phyloP scores from a whole-genome alignment of 2,888 invertebrate genomes.

The Ecliptopera silaceata region DNA sequence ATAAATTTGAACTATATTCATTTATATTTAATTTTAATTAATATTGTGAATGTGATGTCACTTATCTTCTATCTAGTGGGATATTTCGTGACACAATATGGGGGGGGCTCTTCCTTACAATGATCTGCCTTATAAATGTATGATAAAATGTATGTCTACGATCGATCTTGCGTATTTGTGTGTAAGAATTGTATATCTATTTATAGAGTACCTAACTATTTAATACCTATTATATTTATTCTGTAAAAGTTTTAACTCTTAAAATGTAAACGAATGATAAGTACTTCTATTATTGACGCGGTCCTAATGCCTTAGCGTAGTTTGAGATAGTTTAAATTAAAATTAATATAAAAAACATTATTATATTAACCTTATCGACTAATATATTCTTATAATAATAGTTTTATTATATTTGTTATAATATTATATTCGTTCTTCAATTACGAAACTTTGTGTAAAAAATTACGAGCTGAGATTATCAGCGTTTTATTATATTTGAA shows the following conservation, averaged over 20 bases:
- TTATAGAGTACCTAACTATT: constrained; percentile 31
- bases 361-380: constrained; percentile 15
- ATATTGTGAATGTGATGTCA: too few species aligned
- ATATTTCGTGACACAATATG: constrained; percentile 42
- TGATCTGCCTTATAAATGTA: constrained; percentile 81
- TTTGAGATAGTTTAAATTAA: constrained; percentile 12
- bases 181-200: constrained; percentile 45
- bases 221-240: constrained; percentile 44
- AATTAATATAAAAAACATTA: constrained; percentile 3
- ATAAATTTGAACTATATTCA: too few species aligned
- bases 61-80: not conserved
- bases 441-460: constrained; percentile 3
- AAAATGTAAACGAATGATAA: constrained; percentile 34
- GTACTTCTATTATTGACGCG: constrained; percentile 55
- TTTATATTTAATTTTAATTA: too few species aligned
- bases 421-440: constrained; percentile 1
- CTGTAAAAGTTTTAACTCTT: constrained; percentile 43
- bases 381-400: constrained; percentile 19
- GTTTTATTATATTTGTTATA: constrained; percentile 7
- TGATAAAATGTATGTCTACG: constrained; percentile 62
- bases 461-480: not conserved
- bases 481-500: not conserved
- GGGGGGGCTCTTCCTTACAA: constrained; percentile 64
- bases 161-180: constrained; percentile 45
- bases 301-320: constrained; percentile 54